Base-by-base conservation (phyloP, 2,797 vertebrate genomes). In the Bothrops alternatus region DNA sequence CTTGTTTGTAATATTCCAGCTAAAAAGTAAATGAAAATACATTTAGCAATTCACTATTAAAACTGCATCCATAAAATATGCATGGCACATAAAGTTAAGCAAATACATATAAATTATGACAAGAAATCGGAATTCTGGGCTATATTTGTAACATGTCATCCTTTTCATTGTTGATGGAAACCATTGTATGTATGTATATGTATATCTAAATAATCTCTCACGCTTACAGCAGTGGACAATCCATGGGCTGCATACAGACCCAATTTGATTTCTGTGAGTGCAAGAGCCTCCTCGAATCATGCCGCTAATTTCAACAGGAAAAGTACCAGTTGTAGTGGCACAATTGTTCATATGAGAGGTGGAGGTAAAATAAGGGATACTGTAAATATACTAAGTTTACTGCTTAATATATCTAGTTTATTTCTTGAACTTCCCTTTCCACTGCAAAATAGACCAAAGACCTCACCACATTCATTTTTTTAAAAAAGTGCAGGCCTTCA, bases 1-100 rank as follows among this genome's bases (percentile, higher is more conserved):
- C 99, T 97, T 99, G 99, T 92, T 99, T 99, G 98, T 99, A 99
- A 97, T 99, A 99, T 94, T 99, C 99, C 98, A 99, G 94, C 99
- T 94, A 20, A 97, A 57, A 90, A 47, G 73, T 10, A 93, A 65
- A 96, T 13, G 85, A 0, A 86, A 56, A 2, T n/a, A 55, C 37
- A 18, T 91, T 55, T 26, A 50, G 3, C 18, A 28, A n/a, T 42
- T 32, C 5, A n/a, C 20, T 37, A 90, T 20, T 47, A 55, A 53
- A 56, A 58, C 5, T 0, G 2, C 18, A 37, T 37, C 28, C n/a
- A 90, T 23, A 82, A 82, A 85, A 85, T 60, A 82, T 42, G 42
- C 37, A 60, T 6, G n/a, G 37, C 32, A 57, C 37, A 47, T 47
- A 37, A 73, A 73, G 6, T 47, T 37, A 90, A 69, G 50, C 47